Percentiles rank a stretch among this genome's conserved stretches.
Evolutionary conservation across 2,888 invertebrate genomes (phyloP).

Genomic region (Diarsia brunnea): DNA sequence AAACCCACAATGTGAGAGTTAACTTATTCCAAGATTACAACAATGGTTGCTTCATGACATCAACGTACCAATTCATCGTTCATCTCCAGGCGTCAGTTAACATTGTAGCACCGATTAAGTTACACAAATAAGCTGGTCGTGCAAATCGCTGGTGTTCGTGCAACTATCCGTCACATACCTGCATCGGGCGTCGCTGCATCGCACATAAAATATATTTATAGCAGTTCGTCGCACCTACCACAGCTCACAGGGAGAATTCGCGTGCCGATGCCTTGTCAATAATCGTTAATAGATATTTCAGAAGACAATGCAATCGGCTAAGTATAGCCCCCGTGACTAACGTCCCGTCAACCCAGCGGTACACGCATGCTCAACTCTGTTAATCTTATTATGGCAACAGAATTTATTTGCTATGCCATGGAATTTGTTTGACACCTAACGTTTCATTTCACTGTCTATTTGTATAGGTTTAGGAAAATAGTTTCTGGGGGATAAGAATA

Average conservation of each 20-base stretch:
- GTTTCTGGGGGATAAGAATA: slow-evolving; percentile 56
- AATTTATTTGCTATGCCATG: slow-evolving; percentile 88
- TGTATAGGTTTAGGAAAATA: slow-evolving; percentile 62
- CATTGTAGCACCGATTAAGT: slow-evolving; percentile 49
- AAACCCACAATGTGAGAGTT: not conserved
- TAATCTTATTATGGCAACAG: slow-evolving; percentile 89
- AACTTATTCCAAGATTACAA: not conserved
- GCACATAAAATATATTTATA: slow-evolving; percentile 89
- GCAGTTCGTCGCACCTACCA: slow-evolving; percentile 90
- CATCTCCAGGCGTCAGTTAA: slow-evolving; percentile 2
- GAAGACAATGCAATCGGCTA: slow-evolving; percentile 90
- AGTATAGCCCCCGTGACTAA: slow-evolving; percentile 89
- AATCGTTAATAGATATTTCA: slow-evolving; percentile 91
- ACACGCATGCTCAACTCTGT: slow-evolving; percentile 84
- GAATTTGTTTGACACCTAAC: slow-evolving; percentile 84
- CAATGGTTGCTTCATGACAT: not conserved
- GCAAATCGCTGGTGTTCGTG: slow-evolving; percentile 53
- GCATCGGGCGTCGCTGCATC: slow-evolving; percentile 78
- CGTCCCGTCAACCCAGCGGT: slow-evolving; percentile 80
- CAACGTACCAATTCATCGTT: not conserved
- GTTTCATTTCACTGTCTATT: slow-evolving; percentile 77
- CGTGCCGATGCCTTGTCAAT: slow-evolving; percentile 91
- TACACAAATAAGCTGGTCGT: slow-evolving; percentile 55
- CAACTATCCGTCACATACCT: slow-evolving; percentile 76
- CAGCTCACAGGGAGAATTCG: slow-evolving; percentile 87